These are phyloP conservation scores for Amphipoea oculea DNA, from an alignment of 2,888 invertebrate species.

Conservation along the genomic window DNA sequence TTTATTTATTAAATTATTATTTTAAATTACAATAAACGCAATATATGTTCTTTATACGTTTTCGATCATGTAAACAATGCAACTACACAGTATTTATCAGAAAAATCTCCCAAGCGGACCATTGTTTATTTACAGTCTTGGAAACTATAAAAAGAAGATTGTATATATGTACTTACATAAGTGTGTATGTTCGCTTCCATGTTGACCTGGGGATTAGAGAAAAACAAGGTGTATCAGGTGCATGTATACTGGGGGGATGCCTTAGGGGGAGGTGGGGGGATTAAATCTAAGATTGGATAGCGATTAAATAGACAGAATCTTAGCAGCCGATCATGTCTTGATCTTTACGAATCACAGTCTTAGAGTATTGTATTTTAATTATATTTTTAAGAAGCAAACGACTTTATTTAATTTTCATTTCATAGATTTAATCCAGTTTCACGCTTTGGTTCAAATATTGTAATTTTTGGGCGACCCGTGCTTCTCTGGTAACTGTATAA, in stretches of 20 bases:
- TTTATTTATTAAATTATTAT: background rate
- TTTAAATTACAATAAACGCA: background rate
- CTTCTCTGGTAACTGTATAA: background rate
- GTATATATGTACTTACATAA: constrained; percentile 65
- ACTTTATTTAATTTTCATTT: background rate
- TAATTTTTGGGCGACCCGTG: too few species aligned
- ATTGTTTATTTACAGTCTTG: constrained; percentile 3
- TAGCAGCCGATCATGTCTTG: background rate
- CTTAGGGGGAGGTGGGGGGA: background rate
- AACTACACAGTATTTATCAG: background rate
- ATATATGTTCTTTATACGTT: constrained; percentile 11
- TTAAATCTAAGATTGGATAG: constrained; percentile 2
- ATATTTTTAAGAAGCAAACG: background rate
- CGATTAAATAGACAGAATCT: background rate
- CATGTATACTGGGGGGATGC: constrained; percentile 28
- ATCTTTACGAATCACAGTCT: background rate
- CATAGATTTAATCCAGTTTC: background rate
- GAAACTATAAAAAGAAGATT: constrained; percentile 39
- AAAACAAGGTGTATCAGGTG: constrained; percentile 63
- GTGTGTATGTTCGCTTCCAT: constrained; percentile 70
- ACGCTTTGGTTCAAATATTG: background rate
- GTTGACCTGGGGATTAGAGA: constrained; percentile 69
- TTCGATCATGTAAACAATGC: constrained; percentile 4
- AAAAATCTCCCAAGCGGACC: background rate
- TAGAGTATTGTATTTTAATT: background rate